Evolutionary conservation across 1,140 invertebrate genomes (phyloP), one percentile per base, ranked within the genome.

Genomic region (Coenobita brevimanus): DNA sequence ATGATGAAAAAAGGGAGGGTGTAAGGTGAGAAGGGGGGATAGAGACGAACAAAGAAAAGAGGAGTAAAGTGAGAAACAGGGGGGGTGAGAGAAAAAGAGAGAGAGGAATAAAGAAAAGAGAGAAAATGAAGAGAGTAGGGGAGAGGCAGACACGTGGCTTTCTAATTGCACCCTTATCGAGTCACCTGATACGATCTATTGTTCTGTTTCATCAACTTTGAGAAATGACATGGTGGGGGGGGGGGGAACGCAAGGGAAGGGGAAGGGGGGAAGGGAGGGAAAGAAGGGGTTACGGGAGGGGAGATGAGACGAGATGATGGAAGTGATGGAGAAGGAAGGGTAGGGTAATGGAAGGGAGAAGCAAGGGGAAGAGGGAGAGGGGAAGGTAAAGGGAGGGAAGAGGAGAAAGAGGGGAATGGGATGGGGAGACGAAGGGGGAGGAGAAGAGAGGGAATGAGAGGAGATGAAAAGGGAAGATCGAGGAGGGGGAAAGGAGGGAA

Each of bases 101-200:
- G 0, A 4, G 8, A 15, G 15, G 3, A 75, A n/a, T 24, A 2
- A 4, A 15, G 38, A 2, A 41, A 33, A 13, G 27, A 71, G 67
- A 71, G 67, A 33, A 33, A 2, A 38, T 10, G 2, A 71, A 8
- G 21, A 17, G 41, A 27, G n/a, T 30, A 71, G 41, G 30, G n/a
- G 38, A 46, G 21, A 21, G 46, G 27, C 33, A 75, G 57, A 75
- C 83, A 78, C 79, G 67, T 67, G 73, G 71, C 33, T 3, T 17
- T 36, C 46, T 86, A 86, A 86, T 86, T 86, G 75, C 83, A 36
- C 24, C 83, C 57, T 86, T 86, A 86, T 86, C 83, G 38, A 27
- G 73, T 69, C 38, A 64, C 57, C 46, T 21, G 83, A 86, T 86
- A 86, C 75, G 41, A 86, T 86, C 83, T 86, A 86, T 86, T 86